Base-by-base conservation (phyloP, 2,113 vertebrate species). In the Leptobrachium leishanense region DNA sequence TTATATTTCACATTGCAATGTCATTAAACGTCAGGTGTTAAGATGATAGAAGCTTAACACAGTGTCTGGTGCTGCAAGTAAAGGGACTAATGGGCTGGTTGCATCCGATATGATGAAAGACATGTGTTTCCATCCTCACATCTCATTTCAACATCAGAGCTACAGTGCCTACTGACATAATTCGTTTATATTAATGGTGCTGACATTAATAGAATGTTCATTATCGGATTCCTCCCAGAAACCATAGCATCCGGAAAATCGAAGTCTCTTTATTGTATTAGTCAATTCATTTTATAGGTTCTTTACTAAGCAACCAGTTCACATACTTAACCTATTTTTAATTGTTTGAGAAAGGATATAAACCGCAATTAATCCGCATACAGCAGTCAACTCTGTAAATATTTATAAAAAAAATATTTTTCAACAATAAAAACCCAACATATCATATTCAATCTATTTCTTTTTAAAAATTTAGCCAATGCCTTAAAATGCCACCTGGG, bases 1-100 rank as follows among this genome's bases (percentile, higher is more conserved):
- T 77, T 43, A n/a, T 39, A 43, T 68, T 68, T 68, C 65, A 77
- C 53, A 77, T 31, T 59, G 75, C 66, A 69, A 68, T 77, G 65
- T 77, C 75, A 77, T 59, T 77, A 59, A 68, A 69, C 68, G 75
- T 44, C 42, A 43, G 66, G 75, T 55, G 75, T 69, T 77, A 77
- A 68, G 65, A 59, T 64, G 68, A 78, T 55, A 72, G 59, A 64
- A 71, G 68, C 76, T 78, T 78, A 78, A 71, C 68, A 64, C 68
- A 53, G n/a, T 78, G 76, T 78, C 57, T 42, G 46, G 2, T 41
- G 57, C 76, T 72, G 55, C 55, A 71, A 78, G 57, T 67, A 43
- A 72, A 72, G 8, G 68, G 53, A 77, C 68, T 69, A 72, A 72
- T 64, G 43, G 65, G 43, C 10, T 41, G 10, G 9, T 63, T 64